Evolutionary conservation across 2,797 vertebrate species (phyloP), one percentile per base, ranked within the genome.

Genomic region (Macroramphosus scolopax): DNA sequence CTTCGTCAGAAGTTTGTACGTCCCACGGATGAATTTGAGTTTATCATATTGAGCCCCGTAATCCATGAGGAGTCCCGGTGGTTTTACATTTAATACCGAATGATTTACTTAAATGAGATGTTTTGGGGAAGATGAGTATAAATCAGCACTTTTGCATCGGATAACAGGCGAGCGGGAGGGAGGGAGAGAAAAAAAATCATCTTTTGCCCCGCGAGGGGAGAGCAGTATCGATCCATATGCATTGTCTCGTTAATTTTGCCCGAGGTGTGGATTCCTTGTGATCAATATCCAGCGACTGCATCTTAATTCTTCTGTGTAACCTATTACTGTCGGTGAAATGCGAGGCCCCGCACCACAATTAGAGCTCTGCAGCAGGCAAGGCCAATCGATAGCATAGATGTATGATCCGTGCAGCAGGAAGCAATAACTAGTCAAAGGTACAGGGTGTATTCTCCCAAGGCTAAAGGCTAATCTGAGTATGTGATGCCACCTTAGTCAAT

Each of bases 241-340:
- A 91, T 93, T 91, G 93, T 95, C 92, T 94, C 86, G 83, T 92
- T 95, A 95, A 97, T 96, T 96, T 94, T 90, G 92, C 92, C 88
- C 85, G 91, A 92, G 90, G 90, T 82, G 89, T 92, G 90, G 89
- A 90, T 92, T 90, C 88, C 88, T 88, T 67, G 31, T 90, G 90
- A 95, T 96, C 95, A 79, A 96, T 98, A 92, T 77, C 78, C 71
- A 85, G 89, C 85, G 90, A 92, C 89, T 91, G 89, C 91, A 91
- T 92, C 92, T 93, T 93, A 92, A 93, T 95, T 94, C 90, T 91
- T 84, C 84, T 71, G 87, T 93, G 92, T 92, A 94, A 95, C 93
- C 89, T 81, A 89, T 94, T 93, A 92, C 92, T 93, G 91, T 91
- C 85, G 36, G 80, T 89, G 92, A 91, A 94, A 94, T 90, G 87